Percentiles rank a stretch among this genome's conserved stretches.
These are phyloP conservation scores for Xyrichtys novacula DNA, from an alignment of 2,797 vertebrate species.

Conservation along the genomic window DNA sequence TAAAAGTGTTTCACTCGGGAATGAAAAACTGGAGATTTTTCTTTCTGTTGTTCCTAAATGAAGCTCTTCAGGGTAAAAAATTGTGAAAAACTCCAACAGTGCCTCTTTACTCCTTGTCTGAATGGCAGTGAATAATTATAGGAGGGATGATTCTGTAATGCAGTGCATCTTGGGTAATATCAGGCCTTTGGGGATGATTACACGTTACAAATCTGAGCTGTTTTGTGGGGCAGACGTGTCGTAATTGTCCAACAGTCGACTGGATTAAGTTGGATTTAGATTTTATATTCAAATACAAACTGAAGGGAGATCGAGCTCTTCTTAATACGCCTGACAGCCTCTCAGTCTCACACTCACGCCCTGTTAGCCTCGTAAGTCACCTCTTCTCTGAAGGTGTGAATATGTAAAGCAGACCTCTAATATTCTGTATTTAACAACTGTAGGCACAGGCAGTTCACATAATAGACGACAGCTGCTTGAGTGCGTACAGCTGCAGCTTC, in stretches of 20 bases:
- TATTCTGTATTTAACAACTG: slow-evolving; percentile 31
- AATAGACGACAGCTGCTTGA: slow-evolving; percentile 45
- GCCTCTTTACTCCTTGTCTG: slow-evolving; percentile 51
- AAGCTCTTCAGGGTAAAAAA: slow-evolving; percentile 30
- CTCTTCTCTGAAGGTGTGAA: slow-evolving; percentile 39
- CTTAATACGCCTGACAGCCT: slow-evolving; percentile 3
- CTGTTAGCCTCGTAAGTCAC: slow-evolving; percentile 7
- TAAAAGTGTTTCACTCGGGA: neutral
- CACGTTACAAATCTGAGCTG: slow-evolving; percentile 36
- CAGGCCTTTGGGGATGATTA: slow-evolving; percentile 49
- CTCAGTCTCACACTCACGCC: slow-evolving; percentile 4
- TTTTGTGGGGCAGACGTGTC: slow-evolving; percentile 8
- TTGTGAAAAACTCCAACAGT: slow-evolving; percentile 42
- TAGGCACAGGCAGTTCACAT: slow-evolving; percentile 55
- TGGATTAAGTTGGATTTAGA: slow-evolving; percentile 42
- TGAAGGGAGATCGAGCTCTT: neutral
- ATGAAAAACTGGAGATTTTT: too few relatives aligned
- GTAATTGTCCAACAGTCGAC: slow-evolving; percentile 19
- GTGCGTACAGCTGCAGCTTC: slow-evolving; percentile 35
- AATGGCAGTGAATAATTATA: slow-evolving; percentile 61
- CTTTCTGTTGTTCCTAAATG: slow-evolving; percentile 13
- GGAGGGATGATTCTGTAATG: slow-evolving; percentile 34
- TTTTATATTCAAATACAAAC: slow-evolving; percentile 16
- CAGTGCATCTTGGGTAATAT: slow-evolving; percentile 36
- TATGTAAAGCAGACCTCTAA: slow-evolving; percentile 13